A percentile compares a stretch with the other conserved stretches of the same genome.
Evolutionary conservation across 2,113 vertebrate species (phyloP).

Genomic region (Octodon degus): DNA sequence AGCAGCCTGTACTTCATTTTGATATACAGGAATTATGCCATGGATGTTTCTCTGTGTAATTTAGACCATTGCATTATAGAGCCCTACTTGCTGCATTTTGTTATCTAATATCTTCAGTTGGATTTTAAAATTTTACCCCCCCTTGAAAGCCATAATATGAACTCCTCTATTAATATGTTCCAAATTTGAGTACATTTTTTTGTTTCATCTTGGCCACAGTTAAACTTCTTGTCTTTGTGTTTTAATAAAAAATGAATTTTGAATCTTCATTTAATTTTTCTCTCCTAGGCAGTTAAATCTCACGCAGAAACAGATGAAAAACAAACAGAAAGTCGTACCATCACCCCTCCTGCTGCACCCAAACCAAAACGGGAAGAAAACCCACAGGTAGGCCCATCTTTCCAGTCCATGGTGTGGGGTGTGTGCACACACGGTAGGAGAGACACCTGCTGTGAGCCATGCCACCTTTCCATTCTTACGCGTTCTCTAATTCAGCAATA

Average conservation of each 20-base stretch:
- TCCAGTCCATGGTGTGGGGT: rapidly evolving
- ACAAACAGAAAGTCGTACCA: constrained; percentile 87
- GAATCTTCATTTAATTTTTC: constrained; percentile 73
- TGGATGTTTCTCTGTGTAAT: constrained; percentile 14
- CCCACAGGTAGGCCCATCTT: constrained; percentile 90
- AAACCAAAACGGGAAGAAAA: constrained; percentile 97
- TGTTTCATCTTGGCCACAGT: neutral
- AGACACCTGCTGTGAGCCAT: neutral
- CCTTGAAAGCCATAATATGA: constrained; percentile 61
- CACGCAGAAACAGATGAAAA: constrained; percentile 93
- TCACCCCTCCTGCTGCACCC: constrained; percentile 91
- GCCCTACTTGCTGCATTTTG: neutral
- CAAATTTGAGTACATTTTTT: neutral
- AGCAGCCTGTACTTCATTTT: neutral
- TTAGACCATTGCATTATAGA: constrained; percentile 2
- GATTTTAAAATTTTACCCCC: constrained; percentile 8
- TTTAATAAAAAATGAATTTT: constrained; percentile 70
- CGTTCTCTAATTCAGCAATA: neutral
- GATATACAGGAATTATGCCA: constrained; percentile 31
- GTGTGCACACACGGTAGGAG: neutral
- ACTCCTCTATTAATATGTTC: constrained; percentile 39
- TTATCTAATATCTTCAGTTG: neutral
- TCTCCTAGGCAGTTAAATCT: constrained; percentile 91
- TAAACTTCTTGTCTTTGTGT: constrained; percentile 48
- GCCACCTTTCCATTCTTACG: neutral